A percentile compares a stretch with the other conserved stretches of the same genome.
Evolutionary conservation across 1,140 invertebrate species (phyloP).

Genomic region (Zaprionus vittiger): DNA sequence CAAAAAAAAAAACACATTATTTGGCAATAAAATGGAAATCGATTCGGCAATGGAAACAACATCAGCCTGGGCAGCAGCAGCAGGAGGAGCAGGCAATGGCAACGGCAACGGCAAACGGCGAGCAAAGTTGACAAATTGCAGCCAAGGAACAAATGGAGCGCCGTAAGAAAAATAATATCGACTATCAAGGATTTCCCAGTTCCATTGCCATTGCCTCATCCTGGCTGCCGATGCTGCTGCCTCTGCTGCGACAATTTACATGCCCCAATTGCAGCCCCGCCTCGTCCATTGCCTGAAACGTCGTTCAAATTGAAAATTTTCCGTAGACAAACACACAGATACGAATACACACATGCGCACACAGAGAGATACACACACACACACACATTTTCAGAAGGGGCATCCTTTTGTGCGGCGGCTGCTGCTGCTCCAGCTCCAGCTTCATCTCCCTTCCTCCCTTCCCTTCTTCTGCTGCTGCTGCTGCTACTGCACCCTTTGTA

Average conservation of each 20-base stretch:
- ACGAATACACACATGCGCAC: slow-evolving; percentile 16
- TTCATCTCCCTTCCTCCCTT: slow-evolving; percentile 11
- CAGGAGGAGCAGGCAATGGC: background rate
- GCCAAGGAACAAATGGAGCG: slow-evolving; percentile 80
- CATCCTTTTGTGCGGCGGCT: slow-evolving; percentile 65
- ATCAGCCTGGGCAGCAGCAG: background rate
- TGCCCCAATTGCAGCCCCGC: slow-evolving; percentile 73
- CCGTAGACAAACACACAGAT: slow-evolving; percentile 47
- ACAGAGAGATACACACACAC: slow-evolving; percentile 15
- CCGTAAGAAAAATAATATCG: slow-evolving; percentile 81
- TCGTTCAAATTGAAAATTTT: slow-evolving; percentile 78
- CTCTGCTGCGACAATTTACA: slow-evolving; percentile 73
- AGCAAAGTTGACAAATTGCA: slow-evolving; percentile 79
- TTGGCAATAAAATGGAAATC: slow-evolving; percentile 84
- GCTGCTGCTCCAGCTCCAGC: slow-evolving; percentile 27
- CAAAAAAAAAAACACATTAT: slow-evolving; percentile 63
- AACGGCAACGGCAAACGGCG: slow-evolving; percentile 36
- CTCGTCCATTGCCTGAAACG: slow-evolving; percentile 64
- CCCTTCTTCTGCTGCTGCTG: background rate
- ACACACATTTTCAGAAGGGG: slow-evolving; percentile 18
- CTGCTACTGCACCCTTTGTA: slow-evolving; percentile 64
- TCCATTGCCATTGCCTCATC: slow-evolving; percentile 40
- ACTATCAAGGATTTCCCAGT: slow-evolving; percentile 75
- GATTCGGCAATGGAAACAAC: slow-evolving; percentile 53
- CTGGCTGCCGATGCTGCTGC: slow-evolving; percentile 23